Percentiles rank a stretch among this genome's conserved stretches.
Conservation (phyloP, 2,113 vertebrate genomes). For the Danionella cerebrum region DNA sequence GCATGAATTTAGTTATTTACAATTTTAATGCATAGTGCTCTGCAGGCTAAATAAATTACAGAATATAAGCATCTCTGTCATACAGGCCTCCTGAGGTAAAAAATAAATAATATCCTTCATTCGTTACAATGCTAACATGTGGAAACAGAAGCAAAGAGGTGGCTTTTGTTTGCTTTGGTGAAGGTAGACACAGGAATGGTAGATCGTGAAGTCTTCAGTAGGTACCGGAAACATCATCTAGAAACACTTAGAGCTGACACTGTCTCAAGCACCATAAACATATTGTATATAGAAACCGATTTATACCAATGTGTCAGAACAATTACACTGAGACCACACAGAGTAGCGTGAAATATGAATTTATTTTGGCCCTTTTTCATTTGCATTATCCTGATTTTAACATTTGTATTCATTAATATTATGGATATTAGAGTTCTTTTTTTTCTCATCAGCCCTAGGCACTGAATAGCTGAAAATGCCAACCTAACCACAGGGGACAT, state of each 20-base stretch:
- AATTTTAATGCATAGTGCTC: slow-evolving; percentile 72
- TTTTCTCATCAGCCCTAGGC: not conserved
- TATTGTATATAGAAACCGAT: slow-evolving; percentile 50
- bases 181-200: slow-evolving; percentile 43
- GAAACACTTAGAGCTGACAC: slow-evolving; percentile 68
- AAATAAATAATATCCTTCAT: slow-evolving; percentile 74
- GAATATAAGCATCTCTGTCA: slow-evolving; percentile 62
- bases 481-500: not conserved
- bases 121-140: slow-evolving; percentile 44
- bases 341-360: too few species aligned
- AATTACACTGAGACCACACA: slow-evolving; percentile 65
- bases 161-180: slow-evolving; percentile 38
- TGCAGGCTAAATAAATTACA: slow-evolving; percentile 71
- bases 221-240: slow-evolving; percentile 56
- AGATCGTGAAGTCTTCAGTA: slow-evolving; percentile 50
- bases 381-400: too few species aligned
- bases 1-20: slow-evolving; percentile 66
- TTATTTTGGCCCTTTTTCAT: too few species aligned
- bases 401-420: too few species aligned
- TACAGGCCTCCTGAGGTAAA: slow-evolving; percentile 66
- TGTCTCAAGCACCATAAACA: slow-evolving; percentile 68
- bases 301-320: slow-evolving; percentile 52
- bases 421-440: not conserved
- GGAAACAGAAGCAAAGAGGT: slow-evolving; percentile 32
- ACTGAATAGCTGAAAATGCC: not conserved